Percentiles rank a stretch among this genome's conserved stretches.
These are phyloP conservation scores for Quadriops clusia DNA, from an alignment of 2,888 invertebrate genomes.

Conservation along the genomic window DNA sequence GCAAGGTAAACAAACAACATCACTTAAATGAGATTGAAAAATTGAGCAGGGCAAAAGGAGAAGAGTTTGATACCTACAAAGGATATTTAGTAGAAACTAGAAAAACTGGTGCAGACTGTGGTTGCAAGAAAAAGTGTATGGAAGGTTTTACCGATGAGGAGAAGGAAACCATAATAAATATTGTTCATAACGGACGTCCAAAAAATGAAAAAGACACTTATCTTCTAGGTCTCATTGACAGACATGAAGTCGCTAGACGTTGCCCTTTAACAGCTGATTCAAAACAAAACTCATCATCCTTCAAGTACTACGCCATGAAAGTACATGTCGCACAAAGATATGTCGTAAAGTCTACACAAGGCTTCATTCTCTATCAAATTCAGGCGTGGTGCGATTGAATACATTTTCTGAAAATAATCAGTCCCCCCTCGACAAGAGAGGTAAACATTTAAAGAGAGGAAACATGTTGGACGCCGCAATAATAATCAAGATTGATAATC, in stretches of 20 bases:
- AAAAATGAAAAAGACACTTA: conserved; percentile 5
- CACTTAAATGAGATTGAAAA: conserved; percentile 3
- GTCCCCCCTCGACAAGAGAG: no score
- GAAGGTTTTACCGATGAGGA: not conserved
- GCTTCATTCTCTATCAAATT: conserved; percentile 5
- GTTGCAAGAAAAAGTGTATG: no score
- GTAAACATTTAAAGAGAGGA: no score
- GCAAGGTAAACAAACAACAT: conserved; percentile 2
- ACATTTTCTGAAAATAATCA: conserved; percentile 3
- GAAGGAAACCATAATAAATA: no score
- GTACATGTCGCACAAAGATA: no score
- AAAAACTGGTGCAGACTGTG: conserved; percentile 4
- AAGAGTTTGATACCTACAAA: conserved; percentile 3
- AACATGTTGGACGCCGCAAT: no score
- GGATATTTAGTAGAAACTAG: conserved; percentile 4
- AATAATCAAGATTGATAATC: no score
- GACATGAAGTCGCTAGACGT: conserved; percentile 2
- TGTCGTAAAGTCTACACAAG: conserved; percentile 5
- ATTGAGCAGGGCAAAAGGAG: conserved; percentile 2
- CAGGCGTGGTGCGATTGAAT: conserved; percentile 4
- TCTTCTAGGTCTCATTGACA: conserved; percentile 4
- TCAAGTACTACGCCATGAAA: conserved; percentile 4
- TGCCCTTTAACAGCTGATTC: conserved; percentile 4
- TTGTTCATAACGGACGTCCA: conserved; percentile 1
- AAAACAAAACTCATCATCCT: not conserved